phyloP scores from a whole-genome alignment of 2,888 invertebrate species.

The Lithophane socia region DNA sequence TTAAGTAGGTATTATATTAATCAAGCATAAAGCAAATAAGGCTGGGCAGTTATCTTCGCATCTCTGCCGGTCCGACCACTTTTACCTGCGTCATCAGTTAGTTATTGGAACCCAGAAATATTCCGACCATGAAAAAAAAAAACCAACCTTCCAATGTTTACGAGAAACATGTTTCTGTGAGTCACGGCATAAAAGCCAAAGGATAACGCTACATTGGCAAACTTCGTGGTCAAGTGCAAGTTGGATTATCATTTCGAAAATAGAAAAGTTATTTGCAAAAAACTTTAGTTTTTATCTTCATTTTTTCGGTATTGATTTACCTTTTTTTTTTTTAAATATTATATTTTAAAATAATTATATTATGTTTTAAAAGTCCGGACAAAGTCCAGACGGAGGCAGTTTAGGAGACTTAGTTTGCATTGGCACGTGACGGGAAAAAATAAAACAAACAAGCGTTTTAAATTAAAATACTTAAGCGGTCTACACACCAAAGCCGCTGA shows the following conservation, averaged over 20 bases:
- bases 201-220: conserved; percentile 21
- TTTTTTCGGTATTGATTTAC: background rate
- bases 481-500: too few species aligned
- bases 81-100: conserved; percentile 51
- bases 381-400: too few species aligned
- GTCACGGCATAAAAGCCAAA: conserved; percentile 63
- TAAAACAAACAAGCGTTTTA: background rate
- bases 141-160: conserved; percentile 56
- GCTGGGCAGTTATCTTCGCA: background rate
- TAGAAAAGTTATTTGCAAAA: background rate
- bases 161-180: conserved; percentile 37
- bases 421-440: background rate
- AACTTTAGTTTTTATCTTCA: background rate
- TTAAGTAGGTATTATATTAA: background rate
- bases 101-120: conserved; percentile 56
- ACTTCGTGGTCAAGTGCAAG: background rate
- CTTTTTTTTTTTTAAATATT: too few species aligned
- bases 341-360: too few species aligned
- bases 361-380: too few species aligned
- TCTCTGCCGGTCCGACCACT: conserved; percentile 18
- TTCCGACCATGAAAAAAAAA: conserved; percentile 63
- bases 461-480: background rate
- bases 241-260: background rate
- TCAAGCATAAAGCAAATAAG: conserved; percentile 9
- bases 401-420: too few species aligned